These are phyloP conservation scores for Scrobipalpa costella DNA, from an alignment of 2,888 invertebrate genomes.

Conservation along the genomic window DNA sequence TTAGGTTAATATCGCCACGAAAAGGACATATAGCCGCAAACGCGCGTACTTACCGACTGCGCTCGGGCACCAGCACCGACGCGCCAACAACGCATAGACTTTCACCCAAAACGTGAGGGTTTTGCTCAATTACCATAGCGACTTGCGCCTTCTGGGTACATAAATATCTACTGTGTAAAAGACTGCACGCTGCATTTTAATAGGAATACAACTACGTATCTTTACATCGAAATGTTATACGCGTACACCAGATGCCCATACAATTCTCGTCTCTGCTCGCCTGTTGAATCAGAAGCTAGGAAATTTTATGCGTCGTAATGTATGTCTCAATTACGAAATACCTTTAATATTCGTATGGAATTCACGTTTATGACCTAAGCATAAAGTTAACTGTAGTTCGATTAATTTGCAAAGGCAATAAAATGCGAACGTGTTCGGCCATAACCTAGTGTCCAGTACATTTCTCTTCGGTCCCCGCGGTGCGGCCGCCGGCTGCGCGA, in stretches of 20 bases:
- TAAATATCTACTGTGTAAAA: constrained; percentile 5
- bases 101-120: constrained; percentile 48
- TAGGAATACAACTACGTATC: constrained; percentile 8
- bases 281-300: neutral
- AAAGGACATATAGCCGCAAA: constrained; percentile 5
- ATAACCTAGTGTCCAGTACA: constrained; percentile 10
- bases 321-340: neutral
- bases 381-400: constrained; percentile 3
- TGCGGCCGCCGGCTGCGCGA: neutral
- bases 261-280: neutral
- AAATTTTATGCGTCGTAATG: neutral
- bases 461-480: neutral
- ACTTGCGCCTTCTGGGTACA: constrained; percentile 16
- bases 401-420: constrained; percentile 10
- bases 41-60: neutral
- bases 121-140: constrained; percentile 38
- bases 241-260: neutral
- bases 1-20: neutral
- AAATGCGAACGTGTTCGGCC: constrained; percentile 11
- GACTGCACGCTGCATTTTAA: constrained; percentile 16
- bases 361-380: neutral
- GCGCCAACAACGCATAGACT: constrained; percentile 18
- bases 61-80: neutral
- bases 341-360: neutral
- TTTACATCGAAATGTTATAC: constrained; percentile 8